Conservation (phyloP, 1,140 invertebrate genomes). For the Macrotrachela quadricornifera region DNA sequence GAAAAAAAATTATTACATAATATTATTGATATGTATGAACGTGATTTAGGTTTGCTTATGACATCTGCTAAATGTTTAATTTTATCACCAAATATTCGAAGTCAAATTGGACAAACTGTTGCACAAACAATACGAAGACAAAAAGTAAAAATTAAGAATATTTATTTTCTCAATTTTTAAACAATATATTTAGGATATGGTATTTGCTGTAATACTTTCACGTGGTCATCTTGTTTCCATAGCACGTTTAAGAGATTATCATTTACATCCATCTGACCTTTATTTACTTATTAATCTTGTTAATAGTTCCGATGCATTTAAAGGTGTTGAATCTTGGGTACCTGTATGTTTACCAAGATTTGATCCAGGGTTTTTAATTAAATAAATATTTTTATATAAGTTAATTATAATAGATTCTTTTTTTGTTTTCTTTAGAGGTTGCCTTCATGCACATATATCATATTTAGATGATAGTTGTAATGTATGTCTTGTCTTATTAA, state of each 20-base stretch:
- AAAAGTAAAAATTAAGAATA: conserved; percentile 25
- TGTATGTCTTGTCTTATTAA: conserved; percentile 65
- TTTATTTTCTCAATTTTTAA: neutral
- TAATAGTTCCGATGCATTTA: conserved; percentile 73
- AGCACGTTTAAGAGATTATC: conserved; percentile 82
- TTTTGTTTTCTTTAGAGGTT: conserved; percentile 42
- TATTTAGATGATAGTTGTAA: conserved; percentile 71
- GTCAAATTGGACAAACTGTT: conserved; percentile 19
- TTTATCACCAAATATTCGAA: conserved; percentile 10
- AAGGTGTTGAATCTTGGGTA: conserved; percentile 81
- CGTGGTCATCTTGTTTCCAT: conserved; percentile 69
- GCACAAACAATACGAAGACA: neutral
- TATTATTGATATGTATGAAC: too few relatives aligned
- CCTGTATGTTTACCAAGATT: conserved; percentile 78
- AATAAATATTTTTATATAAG: too few relatives aligned
- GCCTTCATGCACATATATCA: conserved; percentile 78
- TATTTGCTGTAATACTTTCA: conserved; percentile 74
- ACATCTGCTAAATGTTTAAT: too few relatives aligned
- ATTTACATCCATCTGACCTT: conserved; percentile 69
- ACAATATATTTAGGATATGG: conserved; percentile 45
- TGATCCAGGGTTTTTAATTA: conserved; percentile 39
- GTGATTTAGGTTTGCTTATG: too few relatives aligned
- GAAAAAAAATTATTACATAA: conserved; percentile 42
- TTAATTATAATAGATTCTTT: neutral
- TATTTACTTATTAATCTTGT: conserved; percentile 80